Evolutionary conservation across 2,113 vertebrate species (phyloP).

Genomic region (Sphaerodactylus townsendi): DNA sequence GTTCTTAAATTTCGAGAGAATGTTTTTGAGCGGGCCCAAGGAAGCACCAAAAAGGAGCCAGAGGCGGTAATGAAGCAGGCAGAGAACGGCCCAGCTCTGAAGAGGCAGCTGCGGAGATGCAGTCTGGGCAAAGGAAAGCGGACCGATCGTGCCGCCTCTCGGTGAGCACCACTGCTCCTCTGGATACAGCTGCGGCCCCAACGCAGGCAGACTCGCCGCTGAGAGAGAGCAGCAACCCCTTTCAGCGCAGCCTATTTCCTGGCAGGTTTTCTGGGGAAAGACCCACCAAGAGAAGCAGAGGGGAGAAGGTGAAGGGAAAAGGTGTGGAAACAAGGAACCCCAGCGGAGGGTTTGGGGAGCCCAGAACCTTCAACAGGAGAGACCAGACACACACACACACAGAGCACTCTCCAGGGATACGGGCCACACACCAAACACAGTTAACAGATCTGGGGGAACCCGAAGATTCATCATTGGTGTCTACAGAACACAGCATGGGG

Average conservation of each 20-base stretch:
- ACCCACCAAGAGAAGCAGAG: not conserved
- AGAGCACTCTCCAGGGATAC: not conserved
- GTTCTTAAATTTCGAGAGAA: not conserved
- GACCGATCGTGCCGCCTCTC: not conserved
- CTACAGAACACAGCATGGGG: no score
- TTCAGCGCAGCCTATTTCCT: not conserved
- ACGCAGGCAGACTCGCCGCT: no score
- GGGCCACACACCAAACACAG: not conserved
- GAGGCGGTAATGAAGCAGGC: not conserved
- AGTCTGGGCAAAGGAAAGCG: not conserved
- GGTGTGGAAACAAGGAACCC: not conserved
- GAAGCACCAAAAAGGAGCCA: not conserved
- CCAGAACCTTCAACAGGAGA: not conserved
- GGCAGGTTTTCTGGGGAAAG: not conserved
- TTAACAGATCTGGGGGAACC: no score
- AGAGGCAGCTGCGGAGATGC: not conserved
- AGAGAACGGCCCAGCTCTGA: not conserved
- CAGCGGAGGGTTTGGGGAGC: not conserved
- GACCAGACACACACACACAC: no score
- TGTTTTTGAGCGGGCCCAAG: not conserved
- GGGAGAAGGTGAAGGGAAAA: no score
- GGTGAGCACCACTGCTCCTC: no score
- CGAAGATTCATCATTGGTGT: no score
- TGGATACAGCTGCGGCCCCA: not conserved
- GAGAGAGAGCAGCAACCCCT: not conserved